Evolutionary conservation across 2,113 vertebrate genomes (phyloP), one percentile per base, ranked within the genome.

Genomic region (Eretmochelys imbricata): DNA sequence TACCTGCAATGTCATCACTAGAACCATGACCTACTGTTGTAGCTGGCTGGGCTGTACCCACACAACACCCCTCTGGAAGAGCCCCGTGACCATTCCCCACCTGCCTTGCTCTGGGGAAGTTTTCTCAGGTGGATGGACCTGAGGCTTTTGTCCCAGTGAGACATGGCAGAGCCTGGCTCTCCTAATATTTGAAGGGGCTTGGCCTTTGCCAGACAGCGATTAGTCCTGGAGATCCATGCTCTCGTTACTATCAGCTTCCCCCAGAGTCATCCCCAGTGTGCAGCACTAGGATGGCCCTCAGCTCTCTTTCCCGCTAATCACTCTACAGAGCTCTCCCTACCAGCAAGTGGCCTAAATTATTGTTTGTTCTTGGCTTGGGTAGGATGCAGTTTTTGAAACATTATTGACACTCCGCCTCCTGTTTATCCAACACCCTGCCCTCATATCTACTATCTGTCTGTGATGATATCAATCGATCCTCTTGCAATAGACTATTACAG

Each of bases 381-480:
- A 29, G 85, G 82, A 69, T 17, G 51, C 57, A 0, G 1, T 2
- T 79, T 4, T 42, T 55, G 76, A 55, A 13, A 78, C 19, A 3
- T 4, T 11, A 7, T 1, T 17, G 38, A 48, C 82, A 78, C n/a
- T 17, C 24, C 13, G 25, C n/a, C 85, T 48, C 51, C 16, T 8
- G 35, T 84, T 75, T 25, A 17, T 25, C 84, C 90, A 25, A 1
- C 3, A 7, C 81, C 29, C 57, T 80, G 83, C 59, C 86, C 79
- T 72, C 20, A 35, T 81, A 76, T 42, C 46, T 2, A 20, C 49
- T 48, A 69, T 51, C 80, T 3, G 0, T 1, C 84, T 2, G 0
- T 0, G 1, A 0, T 5, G 48, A 72, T 48, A 19, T 1, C 3
- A 0, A 8, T 17, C 12, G 0, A 17, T 31, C 20, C 83, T 51